Conservation (phyloP, 2,113 vertebrate species). For the Brienomyrus brachyistius region DNA sequence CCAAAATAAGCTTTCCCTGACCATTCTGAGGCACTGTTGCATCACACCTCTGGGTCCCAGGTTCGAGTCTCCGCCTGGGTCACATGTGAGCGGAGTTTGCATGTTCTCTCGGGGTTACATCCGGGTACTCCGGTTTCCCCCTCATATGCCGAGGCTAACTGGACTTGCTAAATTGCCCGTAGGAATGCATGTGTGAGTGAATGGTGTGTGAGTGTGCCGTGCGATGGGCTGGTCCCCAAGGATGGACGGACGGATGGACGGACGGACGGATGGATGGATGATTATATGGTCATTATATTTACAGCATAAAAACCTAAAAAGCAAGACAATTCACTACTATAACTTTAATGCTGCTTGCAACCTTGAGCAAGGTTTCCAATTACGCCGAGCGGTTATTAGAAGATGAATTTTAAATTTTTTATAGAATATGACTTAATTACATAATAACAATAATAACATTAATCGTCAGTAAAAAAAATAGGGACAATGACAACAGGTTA, state of each 20-base stretch:
- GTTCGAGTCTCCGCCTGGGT: too few species aligned
- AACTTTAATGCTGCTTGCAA: background rate
- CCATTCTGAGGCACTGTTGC: background rate
- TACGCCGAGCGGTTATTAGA: background rate
- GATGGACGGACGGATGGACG: too few species aligned
- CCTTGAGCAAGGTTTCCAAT: background rate
- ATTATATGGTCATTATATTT: background rate
- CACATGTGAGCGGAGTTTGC: too few species aligned
- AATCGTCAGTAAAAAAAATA: background rate
- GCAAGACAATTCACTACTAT: background rate
- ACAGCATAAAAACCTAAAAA: background rate
- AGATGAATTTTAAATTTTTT: background rate
- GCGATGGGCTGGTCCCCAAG: too few species aligned
- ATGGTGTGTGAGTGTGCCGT: too few species aligned
- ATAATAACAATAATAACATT: background rate
- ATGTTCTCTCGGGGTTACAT: too few species aligned
- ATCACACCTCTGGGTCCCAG: too few species aligned
- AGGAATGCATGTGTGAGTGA: too few species aligned
- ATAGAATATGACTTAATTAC: background rate
- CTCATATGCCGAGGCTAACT: too few species aligned
- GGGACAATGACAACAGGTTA: background rate
- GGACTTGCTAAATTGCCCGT: too few species aligned
- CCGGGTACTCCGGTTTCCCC: too few species aligned
- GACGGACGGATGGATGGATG: too few species aligned
- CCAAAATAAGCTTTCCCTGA: background rate